Evolutionary conservation across 1,140 invertebrate genomes (phyloP), one percentile per base, ranked within the genome.

Genomic region (Harpegnathos saltator): DNA sequence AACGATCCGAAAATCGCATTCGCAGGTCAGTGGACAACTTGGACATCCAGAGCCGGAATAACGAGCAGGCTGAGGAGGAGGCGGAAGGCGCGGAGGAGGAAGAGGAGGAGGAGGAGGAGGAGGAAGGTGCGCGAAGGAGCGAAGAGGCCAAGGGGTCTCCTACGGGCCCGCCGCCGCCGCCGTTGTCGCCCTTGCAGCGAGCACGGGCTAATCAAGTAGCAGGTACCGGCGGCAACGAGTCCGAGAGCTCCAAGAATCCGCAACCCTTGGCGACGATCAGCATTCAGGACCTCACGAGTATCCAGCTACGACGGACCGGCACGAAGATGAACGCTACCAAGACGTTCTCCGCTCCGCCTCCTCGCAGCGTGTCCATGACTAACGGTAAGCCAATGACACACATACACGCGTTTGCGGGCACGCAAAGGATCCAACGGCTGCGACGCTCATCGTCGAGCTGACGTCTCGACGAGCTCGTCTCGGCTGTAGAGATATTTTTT

Each of bases 221-320:
- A 59, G 89, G 19, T 33, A 17, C 0, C n/a, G 14, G 33, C 14
- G 65, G 81, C 15, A 82, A 9, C 52, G 90, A 89, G 93, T 91
- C n/a, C 91, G 93, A 86, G 94, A 84, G 95, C 94, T 91, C 89
- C n/a, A 92, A 94, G 65, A 93, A 94, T 56, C 95, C 96, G 66
- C 97, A 97, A 91, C 97, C 97, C 0, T 92, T 98, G 2, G 96
- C 97, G 0, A 96, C 97, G 9, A 98, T 98, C 90, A 98, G 97
- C 88, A 97, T 97, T 82, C 97, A 98, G 66, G 97, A 98, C 90
- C 94, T 98, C 26, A 97, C 97, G 82, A 97, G 97, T 73, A 97
- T 98, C 0, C 96, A 97, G 89, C 94, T 98, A 38, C 95, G 97
- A 68, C 96, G 96, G 84, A 97, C 97, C 12, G 96, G 97, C 83